phyloP scores from a whole-genome alignment of 2,113 vertebrate species.

The Tachuris rubrigastra region DNA sequence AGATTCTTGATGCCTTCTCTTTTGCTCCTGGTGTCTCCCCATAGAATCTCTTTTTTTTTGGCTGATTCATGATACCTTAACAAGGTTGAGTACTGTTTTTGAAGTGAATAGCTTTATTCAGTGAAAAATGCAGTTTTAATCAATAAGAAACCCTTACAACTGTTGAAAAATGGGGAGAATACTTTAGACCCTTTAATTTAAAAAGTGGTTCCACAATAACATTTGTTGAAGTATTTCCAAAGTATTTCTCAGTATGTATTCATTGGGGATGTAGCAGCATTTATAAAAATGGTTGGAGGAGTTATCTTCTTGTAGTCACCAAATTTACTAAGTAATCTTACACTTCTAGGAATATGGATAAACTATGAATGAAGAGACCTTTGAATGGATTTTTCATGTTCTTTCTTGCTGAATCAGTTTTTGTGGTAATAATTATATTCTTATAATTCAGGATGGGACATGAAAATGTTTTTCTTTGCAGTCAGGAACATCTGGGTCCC shows the following conservation, averaged over 20 bases:
- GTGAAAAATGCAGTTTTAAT: neutral
- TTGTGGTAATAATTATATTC: neutral
- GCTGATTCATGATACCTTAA: neutral
- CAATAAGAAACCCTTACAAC: neutral
- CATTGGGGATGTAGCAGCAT: fast-evolving
- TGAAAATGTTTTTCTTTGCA: neutral
- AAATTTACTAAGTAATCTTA: neutral
- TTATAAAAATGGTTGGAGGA: neutral
- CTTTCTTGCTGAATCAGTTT: neutral
- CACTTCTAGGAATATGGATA: neutral
- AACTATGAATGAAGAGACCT: neutral
- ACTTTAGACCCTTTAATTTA: neutral
- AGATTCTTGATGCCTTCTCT: neutral
- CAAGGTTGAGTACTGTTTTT: neutral
- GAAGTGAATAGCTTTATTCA: neutral
- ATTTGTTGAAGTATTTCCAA: neutral
- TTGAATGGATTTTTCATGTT: neutral
- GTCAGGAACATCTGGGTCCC: neutral
- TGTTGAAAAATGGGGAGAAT: neutral
- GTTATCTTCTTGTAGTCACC: neutral
- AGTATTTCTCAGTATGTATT: neutral
- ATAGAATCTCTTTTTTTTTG: neutral
- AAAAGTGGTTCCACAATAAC: neutral
- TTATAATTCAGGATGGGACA: neutral
- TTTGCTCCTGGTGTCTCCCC: neutral